Conservation (phyloP, 2,888 invertebrate species). For the Plebejus melissa region DNA sequence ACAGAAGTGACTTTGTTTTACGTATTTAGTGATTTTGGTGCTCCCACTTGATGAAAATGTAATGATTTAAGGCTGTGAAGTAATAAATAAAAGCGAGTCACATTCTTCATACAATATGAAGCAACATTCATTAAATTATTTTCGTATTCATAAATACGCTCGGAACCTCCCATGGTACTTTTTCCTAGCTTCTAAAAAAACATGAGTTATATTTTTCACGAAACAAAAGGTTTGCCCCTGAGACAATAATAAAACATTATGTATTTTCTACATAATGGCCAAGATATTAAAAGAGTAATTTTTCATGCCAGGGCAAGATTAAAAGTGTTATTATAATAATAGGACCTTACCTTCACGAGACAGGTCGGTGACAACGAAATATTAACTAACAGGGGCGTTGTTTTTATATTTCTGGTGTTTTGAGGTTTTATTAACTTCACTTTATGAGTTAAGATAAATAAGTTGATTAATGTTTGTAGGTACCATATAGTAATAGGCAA, state of each 20-base stretch:
- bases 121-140: conserved; percentile 1
- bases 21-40: background rate
- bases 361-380: conserved; percentile 25
- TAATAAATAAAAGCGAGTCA: background rate
- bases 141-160: conserved; percentile 9
- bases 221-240: conserved; percentile 34
- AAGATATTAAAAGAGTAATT: conserved; percentile 42
- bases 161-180: background rate
- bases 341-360: conserved; percentile 29
- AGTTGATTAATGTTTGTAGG: background rate
- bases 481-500: background rate
- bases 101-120: background rate
- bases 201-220: conserved; percentile 32
- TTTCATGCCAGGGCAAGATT: conserved; percentile 38
- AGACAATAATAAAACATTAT: conserved; percentile 35
- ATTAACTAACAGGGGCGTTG: conserved; percentile 2
- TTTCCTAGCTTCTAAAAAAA: conserved; percentile 16
- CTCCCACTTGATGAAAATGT: background rate
- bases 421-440: background rate
- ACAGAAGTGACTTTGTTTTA: too few relatives aligned
- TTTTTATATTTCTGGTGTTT: background rate
- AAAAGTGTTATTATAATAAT: conserved; percentile 40
- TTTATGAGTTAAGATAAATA: background rate
- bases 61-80: background rate
- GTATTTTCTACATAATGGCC: conserved; percentile 38